These are phyloP conservation scores for Microtus montanus DNA, from an alignment of 2,113 vertebrate species.

Conservation along the genomic window DNA sequence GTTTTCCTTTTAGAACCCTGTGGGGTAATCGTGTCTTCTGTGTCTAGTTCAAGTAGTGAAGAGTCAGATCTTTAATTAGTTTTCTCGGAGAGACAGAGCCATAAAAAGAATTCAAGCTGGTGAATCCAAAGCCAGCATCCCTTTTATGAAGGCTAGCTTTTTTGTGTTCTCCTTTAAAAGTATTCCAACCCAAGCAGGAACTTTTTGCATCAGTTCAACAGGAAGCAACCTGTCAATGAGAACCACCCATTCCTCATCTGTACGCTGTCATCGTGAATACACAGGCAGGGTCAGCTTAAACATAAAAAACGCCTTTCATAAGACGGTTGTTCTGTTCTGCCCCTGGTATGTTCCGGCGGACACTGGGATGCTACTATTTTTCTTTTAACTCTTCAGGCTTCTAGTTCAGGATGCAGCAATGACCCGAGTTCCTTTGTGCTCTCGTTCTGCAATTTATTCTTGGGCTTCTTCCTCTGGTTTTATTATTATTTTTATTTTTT, in stretches of 20 bases:
- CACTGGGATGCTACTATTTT: slow-evolving; percentile 6
- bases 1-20: neutral
- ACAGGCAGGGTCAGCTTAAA: slow-evolving; percentile 43
- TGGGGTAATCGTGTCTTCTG: neutral
- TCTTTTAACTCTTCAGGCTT: slow-evolving; percentile 60
- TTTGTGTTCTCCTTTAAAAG: slow-evolving; percentile 3
- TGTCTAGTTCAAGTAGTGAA: neutral
- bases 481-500: neutral
- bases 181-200: neutral
- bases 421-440: slow-evolving; percentile 38
- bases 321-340: slow-evolving; percentile 56
- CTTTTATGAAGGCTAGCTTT: neutral
- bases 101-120: neutral
- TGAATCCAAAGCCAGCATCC: neutral
- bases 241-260: slow-evolving; percentile 39
- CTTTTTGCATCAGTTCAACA: slow-evolving; percentile 9
- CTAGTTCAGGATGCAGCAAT: slow-evolving; percentile 61
- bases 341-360: slow-evolving; percentile 54
- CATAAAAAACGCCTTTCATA: slow-evolving; percentile 76
- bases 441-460: slow-evolving; percentile 49
- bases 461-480: slow-evolving; percentile 46
- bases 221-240: slow-evolving; percentile 49
- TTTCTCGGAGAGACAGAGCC: neutral
- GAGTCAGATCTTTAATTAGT: neutral
- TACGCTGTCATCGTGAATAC: slow-evolving; percentile 51